These are phyloP conservation scores for Esperia sulphurella DNA, from an alignment of 2,888 invertebrate genomes.

Conservation along the genomic window DNA sequence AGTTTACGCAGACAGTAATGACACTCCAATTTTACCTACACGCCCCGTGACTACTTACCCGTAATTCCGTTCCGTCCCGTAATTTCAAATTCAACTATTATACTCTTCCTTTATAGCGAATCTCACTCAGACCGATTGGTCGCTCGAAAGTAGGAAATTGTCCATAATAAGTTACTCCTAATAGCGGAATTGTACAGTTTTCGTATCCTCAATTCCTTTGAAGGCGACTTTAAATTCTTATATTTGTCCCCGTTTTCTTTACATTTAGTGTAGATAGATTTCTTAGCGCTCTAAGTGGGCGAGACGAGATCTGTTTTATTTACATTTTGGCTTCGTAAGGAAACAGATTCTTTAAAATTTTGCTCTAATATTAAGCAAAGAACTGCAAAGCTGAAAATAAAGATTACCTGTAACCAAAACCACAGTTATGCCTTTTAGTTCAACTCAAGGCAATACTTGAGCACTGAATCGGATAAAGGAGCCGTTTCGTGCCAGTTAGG, in stretches of 20 bases:
- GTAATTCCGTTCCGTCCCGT: slow-evolving; percentile 38
- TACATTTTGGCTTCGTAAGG: too few relatives aligned
- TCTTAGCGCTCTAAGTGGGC: background rate
- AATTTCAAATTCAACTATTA: slow-evolving; percentile 43
- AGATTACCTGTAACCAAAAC: too few relatives aligned
- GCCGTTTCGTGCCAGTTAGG: too few relatives aligned
- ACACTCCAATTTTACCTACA: slow-evolving; percentile 37
- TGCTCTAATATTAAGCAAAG: too few relatives aligned
- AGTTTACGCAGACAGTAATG: slow-evolving; percentile 25
- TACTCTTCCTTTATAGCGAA: slow-evolving; percentile 61
- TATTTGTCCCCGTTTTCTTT: slow-evolving; percentile 28
- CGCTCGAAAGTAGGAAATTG: slow-evolving; percentile 59
- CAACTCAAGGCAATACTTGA: too few relatives aligned
- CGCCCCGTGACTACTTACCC: slow-evolving; percentile 10
- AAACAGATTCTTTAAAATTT: too few relatives aligned
- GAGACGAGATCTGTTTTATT: too few relatives aligned
- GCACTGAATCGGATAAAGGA: too few relatives aligned
- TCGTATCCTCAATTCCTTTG: slow-evolving; percentile 44
- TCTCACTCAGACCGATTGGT: slow-evolving; percentile 68
- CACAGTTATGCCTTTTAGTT: too few relatives aligned
- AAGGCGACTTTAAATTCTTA: slow-evolving; percentile 51
- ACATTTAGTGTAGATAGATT: background rate
- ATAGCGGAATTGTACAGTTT: slow-evolving; percentile 50
- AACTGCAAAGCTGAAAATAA: too few relatives aligned
- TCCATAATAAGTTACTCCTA: slow-evolving; percentile 61